Percentiles rank a stretch among this genome's conserved stretches.
Conservation (phyloP, 1,140 invertebrate species). For the Andrena cerasifolii region DNA sequence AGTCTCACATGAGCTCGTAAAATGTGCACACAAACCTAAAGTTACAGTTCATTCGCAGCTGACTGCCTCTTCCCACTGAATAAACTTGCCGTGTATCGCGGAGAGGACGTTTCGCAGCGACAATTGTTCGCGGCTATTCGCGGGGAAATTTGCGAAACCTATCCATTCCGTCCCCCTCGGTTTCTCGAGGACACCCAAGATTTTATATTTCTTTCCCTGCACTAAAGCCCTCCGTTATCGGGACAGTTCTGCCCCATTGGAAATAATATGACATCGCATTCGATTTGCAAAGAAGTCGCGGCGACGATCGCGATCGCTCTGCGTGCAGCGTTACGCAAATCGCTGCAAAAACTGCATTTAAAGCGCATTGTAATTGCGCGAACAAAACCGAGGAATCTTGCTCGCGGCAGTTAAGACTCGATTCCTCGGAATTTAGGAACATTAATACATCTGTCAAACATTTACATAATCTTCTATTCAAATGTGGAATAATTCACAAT, state of each 20-base stretch:
- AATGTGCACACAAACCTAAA: conserved; percentile 23
- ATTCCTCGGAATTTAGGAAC: too few species aligned
- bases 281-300: background rate
- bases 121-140: conserved; percentile 28
- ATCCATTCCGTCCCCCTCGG: background rate
- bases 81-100: conserved; percentile 3
- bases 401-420: too few species aligned
- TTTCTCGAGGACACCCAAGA: background rate
- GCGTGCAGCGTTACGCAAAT: too few species aligned
- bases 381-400: too few species aligned
- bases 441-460: too few species aligned
- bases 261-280: background rate
- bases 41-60: conserved; percentile 44
- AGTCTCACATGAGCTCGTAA: conserved; percentile 10
- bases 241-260: too few species aligned
- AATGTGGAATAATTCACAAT: too few species aligned
- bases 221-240: too few species aligned
- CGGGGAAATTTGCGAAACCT: background rate
- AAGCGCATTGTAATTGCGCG: too few species aligned
- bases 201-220: background rate
- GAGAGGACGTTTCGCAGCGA: conserved; percentile 16
- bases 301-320: too few species aligned
- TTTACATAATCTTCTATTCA: too few species aligned
- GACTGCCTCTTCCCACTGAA: conserved; percentile 31
- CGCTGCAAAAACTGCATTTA: too few species aligned